Conservation (phyloP, 2,888 invertebrate species). For the Agrochola litura region DNA sequence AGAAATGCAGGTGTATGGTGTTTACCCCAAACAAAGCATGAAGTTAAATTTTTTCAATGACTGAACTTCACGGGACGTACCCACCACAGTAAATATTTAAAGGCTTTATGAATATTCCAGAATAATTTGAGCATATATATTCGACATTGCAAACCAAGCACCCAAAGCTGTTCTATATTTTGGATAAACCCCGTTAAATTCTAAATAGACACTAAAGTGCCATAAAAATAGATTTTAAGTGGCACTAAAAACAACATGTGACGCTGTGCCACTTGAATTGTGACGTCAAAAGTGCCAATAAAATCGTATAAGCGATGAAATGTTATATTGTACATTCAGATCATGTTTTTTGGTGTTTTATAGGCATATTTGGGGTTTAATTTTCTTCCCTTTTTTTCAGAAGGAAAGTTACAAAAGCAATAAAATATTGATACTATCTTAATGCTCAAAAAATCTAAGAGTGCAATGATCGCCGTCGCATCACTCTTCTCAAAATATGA, state of each 20-base stretch:
- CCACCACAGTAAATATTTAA: neutral
- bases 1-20: neutral
- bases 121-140: conserved; percentile 3
- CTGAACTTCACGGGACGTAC: no score
- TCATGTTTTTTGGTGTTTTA: conserved; percentile 4
- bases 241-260: conserved; percentile 47
- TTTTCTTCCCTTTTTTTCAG: neutral
- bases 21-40: neutral
- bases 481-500: neutral
- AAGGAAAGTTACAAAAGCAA: neutral
- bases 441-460: neutral
- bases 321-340: conserved; percentile 20
- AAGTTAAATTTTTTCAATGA: neutral
- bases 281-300: conserved; percentile 48
- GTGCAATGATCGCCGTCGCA: neutral
- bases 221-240: conserved; percentile 59
- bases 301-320: conserved; percentile 44
- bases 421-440: neutral
- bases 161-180: conserved; percentile 28
- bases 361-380: neutral
- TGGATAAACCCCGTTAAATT: conserved; percentile 46
- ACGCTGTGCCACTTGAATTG: conserved; percentile 28
- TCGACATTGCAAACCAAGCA: neutral
- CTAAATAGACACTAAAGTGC: conserved; percentile 32
- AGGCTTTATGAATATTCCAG: neutral